These are phyloP conservation scores for Hydropsyche tenuis DNA, from an alignment of 1,140 invertebrate genomes.

Conservation along the genomic window DNA sequence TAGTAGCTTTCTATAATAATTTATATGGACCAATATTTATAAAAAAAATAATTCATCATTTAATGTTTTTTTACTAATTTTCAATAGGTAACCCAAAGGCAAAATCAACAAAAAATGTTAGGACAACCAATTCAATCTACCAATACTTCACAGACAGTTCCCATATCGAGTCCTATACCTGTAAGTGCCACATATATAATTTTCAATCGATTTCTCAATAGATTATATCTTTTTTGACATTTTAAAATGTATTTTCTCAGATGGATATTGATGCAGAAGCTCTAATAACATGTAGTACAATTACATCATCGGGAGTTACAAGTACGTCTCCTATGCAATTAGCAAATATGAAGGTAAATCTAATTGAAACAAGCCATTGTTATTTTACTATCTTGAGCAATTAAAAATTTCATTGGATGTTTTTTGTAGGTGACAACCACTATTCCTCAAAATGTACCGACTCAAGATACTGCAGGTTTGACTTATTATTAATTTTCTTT, in stretches of 20 bases:
- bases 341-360: slow-evolving; percentile 30
- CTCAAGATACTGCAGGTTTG: not conserved
- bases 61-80: no score
- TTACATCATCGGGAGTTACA: slow-evolving; percentile 59
- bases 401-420: no score
- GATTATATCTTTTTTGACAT: not conserved
- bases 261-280: slow-evolving; percentile 62
- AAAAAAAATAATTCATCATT: no score
- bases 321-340: slow-evolving; percentile 53
- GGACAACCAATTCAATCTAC: slow-evolving; percentile 28
- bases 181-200: slow-evolving; percentile 8
- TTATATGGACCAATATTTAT: no score
- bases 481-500: not conserved
- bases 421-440: slow-evolving; percentile 21
- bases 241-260: slow-evolving; percentile 1
- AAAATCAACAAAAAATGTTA: slow-evolving; percentile 58
- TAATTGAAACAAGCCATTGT: not conserved
- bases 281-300: slow-evolving; percentile 61
- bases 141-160: not conserved
- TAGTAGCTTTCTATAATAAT: no score
- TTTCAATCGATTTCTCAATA: not conserved
- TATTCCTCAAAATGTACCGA: not conserved
- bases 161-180: slow-evolving; percentile 16
- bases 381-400: not conserved
- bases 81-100: slow-evolving; percentile 62